These are phyloP conservation scores for Lissonota sp. DNA, from an alignment of 2,888 invertebrate genomes.

Conservation along the genomic window DNA sequence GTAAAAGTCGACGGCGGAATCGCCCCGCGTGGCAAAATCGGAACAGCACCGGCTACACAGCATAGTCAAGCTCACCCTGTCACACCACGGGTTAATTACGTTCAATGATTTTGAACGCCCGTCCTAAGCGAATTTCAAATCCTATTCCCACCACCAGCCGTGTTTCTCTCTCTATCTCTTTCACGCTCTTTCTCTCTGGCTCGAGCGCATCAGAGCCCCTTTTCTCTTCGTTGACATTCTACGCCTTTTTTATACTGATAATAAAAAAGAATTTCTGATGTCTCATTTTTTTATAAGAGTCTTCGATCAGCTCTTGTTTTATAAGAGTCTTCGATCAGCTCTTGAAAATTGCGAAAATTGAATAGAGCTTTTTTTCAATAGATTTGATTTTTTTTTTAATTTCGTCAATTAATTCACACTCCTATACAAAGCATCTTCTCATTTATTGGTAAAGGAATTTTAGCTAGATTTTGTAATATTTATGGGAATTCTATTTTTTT, in stretches of 20 bases:
- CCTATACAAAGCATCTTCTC: too few relatives aligned
- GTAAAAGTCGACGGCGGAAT: conserved; percentile 45
- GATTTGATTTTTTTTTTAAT: too few relatives aligned
- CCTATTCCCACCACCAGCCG: conserved; percentile 74
- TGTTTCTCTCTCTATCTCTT: conserved; percentile 39
- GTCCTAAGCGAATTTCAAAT: conserved; percentile 81
- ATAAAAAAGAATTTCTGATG: conserved; percentile 4
- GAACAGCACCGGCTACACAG: conserved; percentile 63
- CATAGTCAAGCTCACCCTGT: conserved; percentile 69
- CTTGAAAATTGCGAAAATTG: too few relatives aligned
- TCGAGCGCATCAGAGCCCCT: too few relatives aligned
- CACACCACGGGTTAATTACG: conserved; percentile 80
- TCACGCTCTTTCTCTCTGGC: not conserved
- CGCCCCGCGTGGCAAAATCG: conserved; percentile 54
- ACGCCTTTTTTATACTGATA: conserved; percentile 2
- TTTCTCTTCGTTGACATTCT: not conserved
- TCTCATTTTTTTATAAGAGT: not conserved
- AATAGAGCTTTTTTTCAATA: too few relatives aligned
- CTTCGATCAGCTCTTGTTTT: not conserved
- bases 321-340: too few relatives aligned
- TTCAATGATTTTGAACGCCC: conserved; percentile 81
- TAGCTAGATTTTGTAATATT: too few relatives aligned
- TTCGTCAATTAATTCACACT: too few relatives aligned
- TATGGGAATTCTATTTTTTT: too few relatives aligned
- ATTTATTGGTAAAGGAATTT: too few relatives aligned